A percentile compares a stretch with the other conserved stretches of the same genome.
Conservation (phyloP, 2,797 vertebrate species). For the Hyperoplus lanceolatus region DNA sequence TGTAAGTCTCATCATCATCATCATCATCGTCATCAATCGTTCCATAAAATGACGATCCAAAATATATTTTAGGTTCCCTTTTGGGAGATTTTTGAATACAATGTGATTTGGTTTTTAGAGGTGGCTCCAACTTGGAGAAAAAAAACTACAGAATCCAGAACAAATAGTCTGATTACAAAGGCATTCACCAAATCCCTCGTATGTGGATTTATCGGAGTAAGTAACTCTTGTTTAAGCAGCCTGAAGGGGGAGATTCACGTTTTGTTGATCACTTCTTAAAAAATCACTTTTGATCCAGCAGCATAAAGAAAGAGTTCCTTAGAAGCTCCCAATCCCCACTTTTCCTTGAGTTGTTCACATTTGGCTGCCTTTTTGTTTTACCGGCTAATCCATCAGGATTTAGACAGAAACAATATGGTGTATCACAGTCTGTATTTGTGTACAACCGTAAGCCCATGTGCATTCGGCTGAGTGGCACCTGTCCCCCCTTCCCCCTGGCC, state of each 20-base stretch:
- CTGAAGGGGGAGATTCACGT: conserved; percentile 40
- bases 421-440: conserved; percentile 79
- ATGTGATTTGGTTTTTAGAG: conserved; percentile 37
- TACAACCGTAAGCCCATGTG: conserved; percentile 78
- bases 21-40: conserved; percentile 27
- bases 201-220: conserved; percentile 32
- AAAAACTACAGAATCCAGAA: not conserved
- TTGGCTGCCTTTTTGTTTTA: conserved; percentile 76
- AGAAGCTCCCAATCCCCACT: conserved; percentile 57
- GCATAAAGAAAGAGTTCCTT: conserved; percentile 47
- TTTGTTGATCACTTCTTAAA: conserved; percentile 59
- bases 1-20: conserved; percentile 43
- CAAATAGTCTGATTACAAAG: conserved; percentile 22
- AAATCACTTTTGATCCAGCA: conserved; percentile 63
- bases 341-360: conserved; percentile 69
- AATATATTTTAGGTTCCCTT: conserved; percentile 27
- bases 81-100: conserved; percentile 27
- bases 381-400: conserved; percentile 77
- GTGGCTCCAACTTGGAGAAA: conserved; percentile 30
- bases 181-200: not conserved
- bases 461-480: conserved; percentile 82
- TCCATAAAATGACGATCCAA: conserved; percentile 40
- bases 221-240: conserved; percentile 34
- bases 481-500: conserved; percentile 75
- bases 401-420: conserved; percentile 77